Conservation (phyloP, 2,113 vertebrate genomes). For the Phalacrocorax carbo region DNA sequence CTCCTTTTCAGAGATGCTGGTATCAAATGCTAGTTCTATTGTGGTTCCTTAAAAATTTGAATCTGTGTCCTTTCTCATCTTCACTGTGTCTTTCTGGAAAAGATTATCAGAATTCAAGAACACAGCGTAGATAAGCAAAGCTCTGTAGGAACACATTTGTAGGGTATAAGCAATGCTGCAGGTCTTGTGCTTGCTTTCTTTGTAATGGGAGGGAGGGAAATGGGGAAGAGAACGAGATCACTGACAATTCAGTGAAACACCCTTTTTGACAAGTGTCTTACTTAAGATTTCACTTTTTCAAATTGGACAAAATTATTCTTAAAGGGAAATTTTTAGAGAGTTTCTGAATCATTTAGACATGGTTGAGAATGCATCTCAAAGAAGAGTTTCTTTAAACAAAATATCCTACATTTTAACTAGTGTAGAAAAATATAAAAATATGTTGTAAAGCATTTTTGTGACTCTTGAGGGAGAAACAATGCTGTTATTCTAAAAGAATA, state of each 20-base stretch:
- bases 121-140: not conserved
- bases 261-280: not conserved
- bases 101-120: not conserved
- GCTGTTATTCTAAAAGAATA: not conserved
- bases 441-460: not conserved
- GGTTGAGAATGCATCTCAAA: not conserved
- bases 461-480: not conserved
- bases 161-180: not conserved
- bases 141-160: not conserved
- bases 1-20: not conserved
- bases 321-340: not conserved
- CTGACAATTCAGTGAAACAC: not conserved
- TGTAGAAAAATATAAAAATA: not conserved
- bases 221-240: not conserved
- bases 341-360: not conserved
- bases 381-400: not conserved
- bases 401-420: not conserved
- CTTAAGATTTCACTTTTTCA: not conserved
- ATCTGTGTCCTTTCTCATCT: not conserved
- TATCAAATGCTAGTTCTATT: not conserved
- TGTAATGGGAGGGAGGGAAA: not conserved
- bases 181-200: not conserved
- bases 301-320: not conserved
- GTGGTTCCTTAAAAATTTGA: not conserved
- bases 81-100: not conserved